Percentiles rank a stretch among this genome's conserved stretches.
These are phyloP conservation scores for Luidia sarsii DNA, from an alignment of 53 echinoderm and acorn worm species.

Conservation along the genomic window DNA sequence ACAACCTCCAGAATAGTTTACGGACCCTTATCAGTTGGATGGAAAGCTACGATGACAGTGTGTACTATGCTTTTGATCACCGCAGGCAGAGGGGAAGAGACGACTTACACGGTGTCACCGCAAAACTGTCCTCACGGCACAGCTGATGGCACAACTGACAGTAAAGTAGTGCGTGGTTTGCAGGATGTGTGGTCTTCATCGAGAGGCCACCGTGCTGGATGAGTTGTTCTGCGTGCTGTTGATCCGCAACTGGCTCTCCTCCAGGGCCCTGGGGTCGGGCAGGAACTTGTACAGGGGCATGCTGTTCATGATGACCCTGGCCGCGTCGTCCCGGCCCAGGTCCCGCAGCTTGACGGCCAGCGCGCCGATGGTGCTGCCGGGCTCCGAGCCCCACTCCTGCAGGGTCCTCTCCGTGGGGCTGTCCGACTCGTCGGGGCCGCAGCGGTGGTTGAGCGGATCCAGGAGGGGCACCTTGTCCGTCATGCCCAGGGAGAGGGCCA, in stretches of 20 bases:
- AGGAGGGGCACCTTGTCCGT: slow-evolving; percentile 81
- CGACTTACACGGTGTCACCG: no score
- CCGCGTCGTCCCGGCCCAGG: slow-evolving; percentile 87
- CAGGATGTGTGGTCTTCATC: no score
- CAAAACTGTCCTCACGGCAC: no score
- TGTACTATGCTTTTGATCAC: no score
- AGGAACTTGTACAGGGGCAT: slow-evolving; percentile 91
- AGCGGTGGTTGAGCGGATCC: slow-evolving; percentile 73
- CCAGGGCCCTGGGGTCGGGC: slow-evolving; percentile 78
- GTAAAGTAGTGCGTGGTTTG: no score
- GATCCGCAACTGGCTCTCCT: slow-evolving; percentile 68
- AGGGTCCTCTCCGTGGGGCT: slow-evolving; percentile 90
- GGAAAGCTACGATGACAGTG: no score
- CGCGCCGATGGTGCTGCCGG: slow-evolving; percentile 74
- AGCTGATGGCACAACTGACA: no score
- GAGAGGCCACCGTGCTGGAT: slow-evolving; percentile 90
- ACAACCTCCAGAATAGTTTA: no score
- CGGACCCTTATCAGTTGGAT: no score
- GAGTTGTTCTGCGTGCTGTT: slow-evolving; percentile 83
- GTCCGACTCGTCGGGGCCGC: slow-evolving; percentile 86
- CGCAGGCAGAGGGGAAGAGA: no score
- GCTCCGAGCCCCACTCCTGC: slow-evolving; percentile 81
- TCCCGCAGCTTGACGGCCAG: slow-evolving; percentile 74
- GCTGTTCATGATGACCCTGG: slow-evolving; percentile 72
- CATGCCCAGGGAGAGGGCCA: slow-evolving; percentile 86